A percentile compares a stretch with the other conserved stretches of the same genome.
Evolutionary conservation across 2,888 invertebrate genomes (phyloP).

Genomic region (Megastigmus dorsalis): DNA sequence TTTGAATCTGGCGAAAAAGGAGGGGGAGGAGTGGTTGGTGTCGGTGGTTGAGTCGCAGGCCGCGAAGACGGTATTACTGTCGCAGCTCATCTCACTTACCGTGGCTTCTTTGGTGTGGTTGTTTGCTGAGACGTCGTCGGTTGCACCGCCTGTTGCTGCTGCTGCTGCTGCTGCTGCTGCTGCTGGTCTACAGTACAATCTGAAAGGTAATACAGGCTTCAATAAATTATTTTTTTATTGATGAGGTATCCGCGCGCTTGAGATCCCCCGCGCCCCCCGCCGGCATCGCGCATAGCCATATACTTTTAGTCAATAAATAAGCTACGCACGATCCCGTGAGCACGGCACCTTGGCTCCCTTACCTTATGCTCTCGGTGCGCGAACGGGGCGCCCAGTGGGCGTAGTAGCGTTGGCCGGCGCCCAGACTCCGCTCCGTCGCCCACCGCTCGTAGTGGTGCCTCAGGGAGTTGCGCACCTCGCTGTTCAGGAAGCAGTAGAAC

Average conservation of each 20-base stretch:
- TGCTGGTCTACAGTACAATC: constrained; percentile 82
- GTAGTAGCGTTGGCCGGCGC: constrained; percentile 78
- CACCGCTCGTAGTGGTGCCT: constrained; percentile 88
- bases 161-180: too few species aligned
- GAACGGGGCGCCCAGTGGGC: constrained; percentile 90
- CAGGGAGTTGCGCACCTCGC: constrained; percentile 91
- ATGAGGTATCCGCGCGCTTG: constrained; percentile 38
- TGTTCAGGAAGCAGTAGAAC: constrained; percentile 95
- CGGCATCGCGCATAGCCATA: too few species aligned
- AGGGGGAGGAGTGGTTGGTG: not conserved
- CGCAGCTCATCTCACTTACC: constrained; percentile 86
- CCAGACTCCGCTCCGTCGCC: constrained; percentile 82
- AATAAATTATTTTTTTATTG: constrained; percentile 54
- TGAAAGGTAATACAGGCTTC: constrained; percentile 69
- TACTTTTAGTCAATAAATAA: too few species aligned
- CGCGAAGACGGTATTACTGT: constrained; percentile 81
- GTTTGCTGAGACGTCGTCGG: not conserved
- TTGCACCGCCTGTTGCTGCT: too few species aligned
- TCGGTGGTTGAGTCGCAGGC: constrained; percentile 65
- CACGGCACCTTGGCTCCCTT: constrained; percentile 60
- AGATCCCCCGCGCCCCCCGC: constrained; percentile 33
- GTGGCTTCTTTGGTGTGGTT: constrained; percentile 80
- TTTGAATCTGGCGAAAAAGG: constrained; percentile 15
- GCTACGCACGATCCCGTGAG: constrained; percentile 24
- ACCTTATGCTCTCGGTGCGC: constrained; percentile 89